Percentiles rank a stretch among this genome's conserved stretches.
phyloP scores from a whole-genome alignment of 2,113 vertebrate species.

The Hylia prasina region DNA sequence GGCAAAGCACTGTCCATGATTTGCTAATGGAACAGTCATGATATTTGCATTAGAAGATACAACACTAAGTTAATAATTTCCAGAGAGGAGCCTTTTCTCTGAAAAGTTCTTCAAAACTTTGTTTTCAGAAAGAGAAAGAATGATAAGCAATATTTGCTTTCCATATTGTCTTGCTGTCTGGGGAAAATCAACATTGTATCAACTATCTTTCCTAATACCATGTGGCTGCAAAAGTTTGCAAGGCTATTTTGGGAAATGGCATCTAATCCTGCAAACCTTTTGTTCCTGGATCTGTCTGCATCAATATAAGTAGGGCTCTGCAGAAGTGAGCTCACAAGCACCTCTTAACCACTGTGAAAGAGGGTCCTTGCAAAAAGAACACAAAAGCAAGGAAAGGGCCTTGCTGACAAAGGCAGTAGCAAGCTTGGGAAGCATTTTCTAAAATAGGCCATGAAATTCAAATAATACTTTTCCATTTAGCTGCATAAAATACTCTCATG shows the following conservation, averaged over 20 bases:
- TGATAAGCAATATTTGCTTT: background rate
- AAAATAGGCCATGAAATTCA: background rate
- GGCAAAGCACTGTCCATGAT: background rate
- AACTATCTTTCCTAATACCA: background rate
- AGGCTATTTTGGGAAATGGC: background rate
- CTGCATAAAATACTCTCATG: background rate
- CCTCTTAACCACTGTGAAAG: background rate
- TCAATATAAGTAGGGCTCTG: background rate
- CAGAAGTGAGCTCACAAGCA: background rate
- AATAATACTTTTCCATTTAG: background rate
- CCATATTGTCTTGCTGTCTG: background rate
- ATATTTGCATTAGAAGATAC: background rate
- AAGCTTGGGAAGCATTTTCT: background rate
- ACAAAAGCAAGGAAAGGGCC: background rate
- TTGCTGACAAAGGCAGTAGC: background rate
- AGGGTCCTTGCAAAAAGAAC: background rate
- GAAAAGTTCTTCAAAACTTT: background rate
- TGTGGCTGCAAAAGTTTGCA: background rate
- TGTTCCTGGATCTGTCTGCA: background rate
- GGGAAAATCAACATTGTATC: background rate
- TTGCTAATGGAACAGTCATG: background rate
- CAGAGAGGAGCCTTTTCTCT: background rate
- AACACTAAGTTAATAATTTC: background rate
- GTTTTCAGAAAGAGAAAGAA: background rate
- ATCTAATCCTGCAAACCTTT: background rate